Conservation (phyloP, 23 tunicate genomes). For the Phallusia fumigata region DNA sequence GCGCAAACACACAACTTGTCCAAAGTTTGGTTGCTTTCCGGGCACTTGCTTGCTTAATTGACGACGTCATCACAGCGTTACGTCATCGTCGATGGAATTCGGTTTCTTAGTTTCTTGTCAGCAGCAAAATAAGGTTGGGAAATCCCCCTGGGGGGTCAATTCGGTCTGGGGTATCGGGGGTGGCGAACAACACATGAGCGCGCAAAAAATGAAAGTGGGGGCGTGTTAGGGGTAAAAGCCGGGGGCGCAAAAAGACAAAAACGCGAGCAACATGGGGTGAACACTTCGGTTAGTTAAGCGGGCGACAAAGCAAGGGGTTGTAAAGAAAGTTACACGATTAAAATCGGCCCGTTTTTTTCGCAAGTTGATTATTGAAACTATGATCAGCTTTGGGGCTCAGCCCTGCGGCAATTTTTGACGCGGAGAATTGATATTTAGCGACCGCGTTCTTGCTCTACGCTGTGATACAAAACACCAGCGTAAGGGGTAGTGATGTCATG, state of each 20-base stretch:
- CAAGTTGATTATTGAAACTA: too few relatives aligned
- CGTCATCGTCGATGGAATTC: not conserved
- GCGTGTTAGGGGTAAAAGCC: not conserved
- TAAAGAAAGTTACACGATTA: too few relatives aligned
- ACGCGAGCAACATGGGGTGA: too few relatives aligned
- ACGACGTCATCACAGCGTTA: not conserved
- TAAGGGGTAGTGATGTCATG: slow-evolving; percentile 1
- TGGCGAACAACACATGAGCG: not conserved
- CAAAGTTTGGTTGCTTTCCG: not conserved
- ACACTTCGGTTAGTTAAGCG: too few relatives aligned
- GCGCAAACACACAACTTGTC: not conserved
- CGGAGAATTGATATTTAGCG: too few relatives aligned
- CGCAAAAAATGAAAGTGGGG: not conserved
- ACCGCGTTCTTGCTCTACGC: too few relatives aligned
- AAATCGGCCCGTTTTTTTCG: too few relatives aligned
- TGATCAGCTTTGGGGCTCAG: too few relatives aligned
- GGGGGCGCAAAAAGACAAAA: not conserved
- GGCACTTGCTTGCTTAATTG: not conserved
- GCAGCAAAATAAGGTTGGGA: too few relatives aligned
- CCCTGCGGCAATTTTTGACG: too few relatives aligned
- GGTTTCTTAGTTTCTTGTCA: too few relatives aligned
- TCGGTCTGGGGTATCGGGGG: not conserved
- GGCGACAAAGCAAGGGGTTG: too few relatives aligned
- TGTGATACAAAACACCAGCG: not conserved
- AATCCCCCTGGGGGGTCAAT: not conserved